Evolutionary conservation across 2,888 invertebrate species (phyloP), one percentile per base, ranked within the genome.

Genomic region (Azorinus chamasolen): DNA sequence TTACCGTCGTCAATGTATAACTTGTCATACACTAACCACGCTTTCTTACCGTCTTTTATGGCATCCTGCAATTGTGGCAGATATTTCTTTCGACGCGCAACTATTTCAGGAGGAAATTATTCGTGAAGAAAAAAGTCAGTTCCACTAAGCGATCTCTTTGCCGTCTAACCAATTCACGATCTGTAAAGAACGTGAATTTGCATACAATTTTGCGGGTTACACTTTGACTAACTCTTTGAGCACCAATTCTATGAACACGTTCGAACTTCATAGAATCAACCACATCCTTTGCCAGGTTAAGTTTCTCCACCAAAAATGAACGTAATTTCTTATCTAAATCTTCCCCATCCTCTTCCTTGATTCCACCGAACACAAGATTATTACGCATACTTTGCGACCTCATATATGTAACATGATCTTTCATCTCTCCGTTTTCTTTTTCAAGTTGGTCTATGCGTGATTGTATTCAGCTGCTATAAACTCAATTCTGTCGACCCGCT

Each of bases 311-410:
- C n/a, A 54, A 37, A n/a, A 54, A n/a, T 6, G 22, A n/a, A 25
- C 4, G 54, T 10, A 54, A 32, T 18, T 54, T 54, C 10, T 32
- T 5, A 1, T 37, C 54, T 18, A 32, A 54, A 18, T 54, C 54
- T 54, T 54, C 54, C n/a, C 18, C 37, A 18, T 37, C 20, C 20
- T n/a, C 32, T 20, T 54, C 54, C n/a, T 16, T n/a, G 12, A 54
- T 54, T 1, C 54, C 54, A 32, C n/a, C 32, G 20, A 54, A 54
- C n/a, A 54, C 8, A 1, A 54, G 37, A 54, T 54, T 54, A n/a
- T 54, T 39, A n/a, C 54, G 16, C 54, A 54, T 54, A 25, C 54
- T 54, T 4, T 39, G 32, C 2, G 25, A 12, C 16, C 20, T 27
- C 1, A 54, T n/a, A 54, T 54, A 32, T 37, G 39, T n/a, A 4